phyloP scores from a whole-genome alignment of 2,888 invertebrate species.

The Cheilosia pagana region DNA sequence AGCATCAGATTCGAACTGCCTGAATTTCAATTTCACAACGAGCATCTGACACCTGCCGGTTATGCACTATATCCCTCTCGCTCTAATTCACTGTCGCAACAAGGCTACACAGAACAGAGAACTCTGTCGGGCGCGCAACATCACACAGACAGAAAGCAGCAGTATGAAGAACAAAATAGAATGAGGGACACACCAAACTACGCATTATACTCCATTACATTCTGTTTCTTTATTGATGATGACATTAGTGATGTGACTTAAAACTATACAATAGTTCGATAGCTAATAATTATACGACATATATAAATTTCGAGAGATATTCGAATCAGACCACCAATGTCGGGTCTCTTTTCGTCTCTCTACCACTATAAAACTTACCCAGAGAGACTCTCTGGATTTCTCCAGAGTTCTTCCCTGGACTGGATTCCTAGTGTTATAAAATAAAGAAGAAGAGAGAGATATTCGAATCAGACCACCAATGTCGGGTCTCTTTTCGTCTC shows the following conservation, averaged over 20 bases:
- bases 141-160: conserved; percentile 6
- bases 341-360: too few relatives aligned
- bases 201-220: neutral
- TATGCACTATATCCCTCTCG: neutral
- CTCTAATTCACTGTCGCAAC: conserved; percentile 13
- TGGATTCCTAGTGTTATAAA: too few relatives aligned
- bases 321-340: too few relatives aligned
- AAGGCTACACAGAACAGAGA: conserved; percentile 20
- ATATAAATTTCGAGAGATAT: too few relatives aligned
- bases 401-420: too few relatives aligned
- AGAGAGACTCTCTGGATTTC: too few relatives aligned
- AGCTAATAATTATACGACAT: conserved; percentile 5
- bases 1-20: conserved; percentile 5
- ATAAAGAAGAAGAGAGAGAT: too few relatives aligned
- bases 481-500: too few relatives aligned
- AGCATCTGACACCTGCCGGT: neutral
- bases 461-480: too few relatives aligned
- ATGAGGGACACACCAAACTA: neutral
- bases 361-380: too few relatives aligned
- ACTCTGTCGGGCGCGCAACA: conserved; percentile 5
- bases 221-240: neutral
- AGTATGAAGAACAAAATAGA: conserved; percentile 14
- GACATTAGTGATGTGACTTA: neutral
- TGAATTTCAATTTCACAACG: neutral
- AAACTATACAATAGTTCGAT: neutral